phyloP scores from a whole-genome alignment of 2,797 vertebrate species.

The Prunella strophiata region DNA sequence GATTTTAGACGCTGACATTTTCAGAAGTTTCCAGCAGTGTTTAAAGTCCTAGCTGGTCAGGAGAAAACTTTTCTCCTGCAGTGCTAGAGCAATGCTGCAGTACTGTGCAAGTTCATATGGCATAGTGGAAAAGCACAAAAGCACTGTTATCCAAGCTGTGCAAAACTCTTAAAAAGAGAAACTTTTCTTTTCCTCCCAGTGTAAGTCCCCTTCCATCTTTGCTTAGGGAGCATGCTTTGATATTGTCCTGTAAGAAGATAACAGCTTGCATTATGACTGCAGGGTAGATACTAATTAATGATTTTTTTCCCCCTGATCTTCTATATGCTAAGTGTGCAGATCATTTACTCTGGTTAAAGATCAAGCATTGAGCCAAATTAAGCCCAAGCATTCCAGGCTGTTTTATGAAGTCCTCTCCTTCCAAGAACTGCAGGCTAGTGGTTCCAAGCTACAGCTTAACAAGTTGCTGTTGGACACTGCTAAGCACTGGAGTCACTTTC shows the following conservation, averaged over 20 bases:
- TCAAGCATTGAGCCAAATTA: constrained; percentile 34
- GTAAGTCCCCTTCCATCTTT: not conserved
- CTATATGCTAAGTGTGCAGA: not conserved
- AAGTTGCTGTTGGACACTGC: not conserved
- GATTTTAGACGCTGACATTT: not conserved
- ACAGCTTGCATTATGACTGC: not conserved
- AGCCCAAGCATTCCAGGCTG: not conserved
- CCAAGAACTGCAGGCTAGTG: not conserved
- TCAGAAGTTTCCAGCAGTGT: constrained; percentile 22
- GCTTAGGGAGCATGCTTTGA: not conserved
- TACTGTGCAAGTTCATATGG: not conserved
- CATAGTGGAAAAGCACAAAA: not conserved
- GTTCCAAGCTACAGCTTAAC: not conserved
- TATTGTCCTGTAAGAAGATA: not conserved
- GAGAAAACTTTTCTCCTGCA: constrained; percentile 3
- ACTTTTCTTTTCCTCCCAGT: not conserved
- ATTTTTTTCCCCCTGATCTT: not conserved
- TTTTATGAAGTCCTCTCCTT: not conserved
- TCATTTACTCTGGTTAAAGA: constrained; percentile 19
- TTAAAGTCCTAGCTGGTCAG: constrained; percentile 8
- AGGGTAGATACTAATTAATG: not conserved
- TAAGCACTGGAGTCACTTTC: not conserved
- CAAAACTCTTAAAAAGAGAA: not conserved
- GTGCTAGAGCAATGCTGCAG: not conserved
- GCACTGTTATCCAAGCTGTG: not conserved